Percentiles rank a stretch among this genome's conserved stretches.
Conservation (phyloP, 2,888 invertebrate species). For the Scaptomyza parva region DNA sequence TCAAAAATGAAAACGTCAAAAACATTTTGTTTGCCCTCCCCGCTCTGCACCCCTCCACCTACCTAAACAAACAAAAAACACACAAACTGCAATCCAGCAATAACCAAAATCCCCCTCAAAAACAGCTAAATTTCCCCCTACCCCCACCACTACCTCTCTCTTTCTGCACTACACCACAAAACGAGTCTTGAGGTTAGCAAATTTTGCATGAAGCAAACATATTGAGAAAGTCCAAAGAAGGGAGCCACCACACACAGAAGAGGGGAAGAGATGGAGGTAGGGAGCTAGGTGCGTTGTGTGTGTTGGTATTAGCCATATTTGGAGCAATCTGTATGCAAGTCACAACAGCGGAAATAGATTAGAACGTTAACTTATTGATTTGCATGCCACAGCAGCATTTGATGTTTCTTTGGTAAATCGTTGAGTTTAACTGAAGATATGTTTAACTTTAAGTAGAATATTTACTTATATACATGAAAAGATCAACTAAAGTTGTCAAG, state of each 20-base stretch:
- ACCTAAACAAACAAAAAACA: not conserved
- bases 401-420: conserved; percentile 22
- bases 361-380: conserved; percentile 64
- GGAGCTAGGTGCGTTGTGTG: conserved; percentile 2
- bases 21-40: conserved; percentile 9
- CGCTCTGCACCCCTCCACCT: no score
- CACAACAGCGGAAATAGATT: conserved; percentile 56
- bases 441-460: not conserved
- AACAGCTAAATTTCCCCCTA: conserved; percentile 22
- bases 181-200: conserved; percentile 36
- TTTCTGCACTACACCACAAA: not conserved
- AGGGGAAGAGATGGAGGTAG: not conserved
- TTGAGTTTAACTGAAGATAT: conserved; percentile 14
- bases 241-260: no score
- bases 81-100: conserved; percentile 44
- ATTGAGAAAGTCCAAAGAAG: conserved; percentile 19
- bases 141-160: no score
- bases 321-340: conserved; percentile 59
- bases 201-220: conserved; percentile 32
- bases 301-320: conserved; percentile 48
- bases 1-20: conserved; percentile 35
- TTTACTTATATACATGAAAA: no score
- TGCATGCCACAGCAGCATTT: conserved; percentile 39
- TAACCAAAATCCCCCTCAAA: conserved; percentile 23
- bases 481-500: no score